Evolutionary conservation across 2,113 vertebrate genomes (phyloP).

Genomic region (Hassar affinis): DNA sequence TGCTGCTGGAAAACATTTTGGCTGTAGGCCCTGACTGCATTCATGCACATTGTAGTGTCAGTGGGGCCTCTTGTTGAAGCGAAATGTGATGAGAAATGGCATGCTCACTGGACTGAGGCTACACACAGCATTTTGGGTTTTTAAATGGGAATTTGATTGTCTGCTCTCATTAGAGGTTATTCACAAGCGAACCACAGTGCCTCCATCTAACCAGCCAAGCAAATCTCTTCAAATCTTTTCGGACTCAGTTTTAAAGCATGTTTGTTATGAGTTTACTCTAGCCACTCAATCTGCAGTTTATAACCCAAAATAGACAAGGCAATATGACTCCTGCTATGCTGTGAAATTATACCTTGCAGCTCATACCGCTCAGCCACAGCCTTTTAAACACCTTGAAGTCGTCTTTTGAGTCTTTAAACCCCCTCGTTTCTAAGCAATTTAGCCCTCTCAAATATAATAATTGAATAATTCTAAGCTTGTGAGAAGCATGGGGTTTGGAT

Average conservation of each 20-base stretch:
- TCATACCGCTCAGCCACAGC: not conserved
- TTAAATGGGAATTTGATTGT: conserved; percentile 48
- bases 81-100: conserved; percentile 33
- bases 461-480: conserved; percentile 8
- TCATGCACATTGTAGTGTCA: conserved; percentile 36
- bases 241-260: conserved; percentile 23
- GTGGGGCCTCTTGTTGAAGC: conserved; percentile 45
- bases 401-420: not conserved
- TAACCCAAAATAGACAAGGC: not conserved
- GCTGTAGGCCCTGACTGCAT: conserved; percentile 22
- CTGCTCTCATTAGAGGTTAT: conserved; percentile 41
- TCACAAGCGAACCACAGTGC: conserved; percentile 44
- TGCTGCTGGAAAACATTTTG: conserved; percentile 24
- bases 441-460: not conserved
- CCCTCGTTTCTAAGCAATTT: not conserved
- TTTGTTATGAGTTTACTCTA: conserved; percentile 19
- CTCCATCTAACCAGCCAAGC: conserved; percentile 38
- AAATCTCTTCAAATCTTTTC: conserved; percentile 37
- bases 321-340: not conserved
- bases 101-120: conserved; percentile 43
- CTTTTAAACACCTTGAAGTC: not conserved
- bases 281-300: not conserved
- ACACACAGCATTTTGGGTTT: conserved; percentile 31
- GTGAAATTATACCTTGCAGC: not conserved
- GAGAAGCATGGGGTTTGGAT: conserved; percentile 5